A percentile compares a stretch with the other conserved stretches of the same genome.
Evolutionary conservation across 37 sponge, comb jelly and placozoan species (phyloP).

Genomic region (Petrosia ficiformis): DNA sequence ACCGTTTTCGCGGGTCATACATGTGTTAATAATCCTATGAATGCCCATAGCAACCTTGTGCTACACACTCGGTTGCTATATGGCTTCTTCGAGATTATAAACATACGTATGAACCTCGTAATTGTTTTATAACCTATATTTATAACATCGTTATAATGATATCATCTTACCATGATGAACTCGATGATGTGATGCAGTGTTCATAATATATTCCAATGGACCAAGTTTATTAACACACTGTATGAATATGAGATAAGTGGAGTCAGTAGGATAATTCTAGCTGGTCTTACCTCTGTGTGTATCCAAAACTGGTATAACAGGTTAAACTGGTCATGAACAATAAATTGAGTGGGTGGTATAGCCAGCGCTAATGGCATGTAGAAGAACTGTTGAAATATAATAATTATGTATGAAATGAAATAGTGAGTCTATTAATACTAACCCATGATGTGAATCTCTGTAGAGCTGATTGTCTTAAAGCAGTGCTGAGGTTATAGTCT

Average conservation of each 20-base stretch:
- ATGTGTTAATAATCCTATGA: too few relatives aligned
- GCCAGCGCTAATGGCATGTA: conserved; percentile 85
- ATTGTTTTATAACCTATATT: too few relatives aligned
- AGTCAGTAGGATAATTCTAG: too few relatives aligned
- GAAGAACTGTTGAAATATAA: conserved; percentile 55
- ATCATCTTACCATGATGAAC: conserved; percentile 93
- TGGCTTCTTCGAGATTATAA: too few relatives aligned
- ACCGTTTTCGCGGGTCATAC: too few relatives aligned
- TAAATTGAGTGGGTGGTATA: conserved; percentile 76
- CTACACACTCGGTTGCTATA: too few relatives aligned
- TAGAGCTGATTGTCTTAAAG: conserved; percentile 76
- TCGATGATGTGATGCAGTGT: conserved; percentile 94
- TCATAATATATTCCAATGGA: conserved; percentile 88
- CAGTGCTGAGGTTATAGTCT: conserved; percentile 90
- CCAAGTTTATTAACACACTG: conserved; percentile 71
- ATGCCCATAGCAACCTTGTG: too few relatives aligned
- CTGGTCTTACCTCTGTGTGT: conserved; percentile 93
- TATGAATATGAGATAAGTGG: too few relatives aligned
- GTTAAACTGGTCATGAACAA: conserved; percentile 88
- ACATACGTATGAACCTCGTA: too few relatives aligned
- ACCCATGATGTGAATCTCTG: conserved; percentile 84
- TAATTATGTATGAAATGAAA: neutral
- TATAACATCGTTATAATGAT: too few relatives aligned
- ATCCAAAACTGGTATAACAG: conserved; percentile 97
- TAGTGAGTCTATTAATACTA: conserved; percentile 11